Conservation (phyloP, 2,888 invertebrate genomes). For the Eupeodes latifasciatus region DNA sequence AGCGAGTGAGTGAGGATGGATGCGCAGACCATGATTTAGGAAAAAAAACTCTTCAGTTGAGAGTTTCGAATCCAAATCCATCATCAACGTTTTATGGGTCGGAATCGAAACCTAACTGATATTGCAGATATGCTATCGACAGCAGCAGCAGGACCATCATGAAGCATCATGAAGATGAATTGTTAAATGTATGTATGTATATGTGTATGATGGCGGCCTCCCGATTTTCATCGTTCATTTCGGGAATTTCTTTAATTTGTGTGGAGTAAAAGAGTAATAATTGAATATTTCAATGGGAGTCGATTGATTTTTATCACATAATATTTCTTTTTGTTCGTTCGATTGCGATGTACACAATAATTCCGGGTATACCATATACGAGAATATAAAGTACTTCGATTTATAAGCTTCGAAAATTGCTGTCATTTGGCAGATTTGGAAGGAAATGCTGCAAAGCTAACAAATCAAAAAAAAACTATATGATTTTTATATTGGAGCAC, state of each 20-base stretch:
- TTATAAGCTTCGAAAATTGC: slow-evolving; percentile 53
- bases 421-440: slow-evolving; percentile 41
- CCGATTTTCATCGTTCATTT: slow-evolving; percentile 54
- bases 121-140: slow-evolving; percentile 33
- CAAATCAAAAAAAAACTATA: neutral
- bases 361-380: neutral
- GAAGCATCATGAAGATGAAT: slow-evolving; percentile 11
- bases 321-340: neutral
- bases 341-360: neutral
- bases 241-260: slow-evolving; percentile 66
- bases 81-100: slow-evolving; percentile 46
- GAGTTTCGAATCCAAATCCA: slow-evolving; percentile 43
- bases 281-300: slow-evolving; percentile 49
- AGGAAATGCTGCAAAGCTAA: slow-evolving; percentile 32
- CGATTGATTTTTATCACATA: neutral
- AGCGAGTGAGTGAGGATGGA: slow-evolving; percentile 5
- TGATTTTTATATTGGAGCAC: slow-evolving; percentile 49
- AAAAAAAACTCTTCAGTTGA: slow-evolving; percentile 46
- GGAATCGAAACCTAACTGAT: slow-evolving; percentile 33
- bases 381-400: slow-evolving; percentile 35
- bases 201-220: slow-evolving; percentile 12
- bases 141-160: neutral
- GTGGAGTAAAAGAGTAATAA: slow-evolving; percentile 52
- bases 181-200: slow-evolving; percentile 26
- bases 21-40: slow-evolving; percentile 32